These are phyloP conservation scores for Rhingia rostrata DNA, from an alignment of 2,888 invertebrate genomes.

Conservation along the genomic window DNA sequence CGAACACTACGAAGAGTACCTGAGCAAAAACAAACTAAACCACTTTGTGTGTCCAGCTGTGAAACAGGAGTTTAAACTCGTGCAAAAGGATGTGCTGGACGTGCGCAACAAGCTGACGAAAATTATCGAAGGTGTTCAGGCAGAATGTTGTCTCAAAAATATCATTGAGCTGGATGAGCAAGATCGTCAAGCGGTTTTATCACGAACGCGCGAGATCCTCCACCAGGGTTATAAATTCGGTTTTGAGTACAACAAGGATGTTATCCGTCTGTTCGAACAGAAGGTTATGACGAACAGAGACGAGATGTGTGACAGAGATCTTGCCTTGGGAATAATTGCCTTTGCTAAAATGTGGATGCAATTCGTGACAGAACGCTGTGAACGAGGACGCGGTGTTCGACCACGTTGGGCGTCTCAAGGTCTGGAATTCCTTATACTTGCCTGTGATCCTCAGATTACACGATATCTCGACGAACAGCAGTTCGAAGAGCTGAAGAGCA, in stretches of 20 bases:
- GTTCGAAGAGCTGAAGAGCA: conserved; percentile 90
- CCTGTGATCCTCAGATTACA: conserved; percentile 93
- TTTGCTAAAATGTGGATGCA: conserved; percentile 94
- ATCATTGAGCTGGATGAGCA: conserved; percentile 80
- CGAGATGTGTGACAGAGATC: conserved; percentile 80
- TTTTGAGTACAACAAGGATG: conserved; percentile 88
- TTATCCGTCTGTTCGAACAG: conserved; percentile 84
- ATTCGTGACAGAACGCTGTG: conserved; percentile 93
- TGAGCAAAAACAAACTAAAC: conserved; percentile 81
- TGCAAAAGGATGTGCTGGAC: conserved; percentile 84
- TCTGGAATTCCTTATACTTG: conserved; percentile 92
- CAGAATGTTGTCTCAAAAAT: conserved; percentile 80
- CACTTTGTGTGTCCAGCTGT: conserved; percentile 85
- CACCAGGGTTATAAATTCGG: conserved; percentile 95
- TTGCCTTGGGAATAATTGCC: conserved; percentile 86
- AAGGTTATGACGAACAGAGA: conserved; percentile 82
- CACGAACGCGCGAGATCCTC: conserved; percentile 89
- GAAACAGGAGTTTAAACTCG: conserved; percentile 85
- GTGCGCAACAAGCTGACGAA: conserved; percentile 82
- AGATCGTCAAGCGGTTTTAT: conserved; percentile 86
- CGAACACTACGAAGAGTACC: conserved; percentile 82
- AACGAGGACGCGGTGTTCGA: conserved; percentile 90
- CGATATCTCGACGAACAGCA: conserved; percentile 89
- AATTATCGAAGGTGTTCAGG: conserved; percentile 81
- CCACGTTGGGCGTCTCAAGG: conserved; percentile 96